Base-by-base conservation (phyloP, 2,113 vertebrate genomes). In the Eulacestoma nigropectus region DNA sequence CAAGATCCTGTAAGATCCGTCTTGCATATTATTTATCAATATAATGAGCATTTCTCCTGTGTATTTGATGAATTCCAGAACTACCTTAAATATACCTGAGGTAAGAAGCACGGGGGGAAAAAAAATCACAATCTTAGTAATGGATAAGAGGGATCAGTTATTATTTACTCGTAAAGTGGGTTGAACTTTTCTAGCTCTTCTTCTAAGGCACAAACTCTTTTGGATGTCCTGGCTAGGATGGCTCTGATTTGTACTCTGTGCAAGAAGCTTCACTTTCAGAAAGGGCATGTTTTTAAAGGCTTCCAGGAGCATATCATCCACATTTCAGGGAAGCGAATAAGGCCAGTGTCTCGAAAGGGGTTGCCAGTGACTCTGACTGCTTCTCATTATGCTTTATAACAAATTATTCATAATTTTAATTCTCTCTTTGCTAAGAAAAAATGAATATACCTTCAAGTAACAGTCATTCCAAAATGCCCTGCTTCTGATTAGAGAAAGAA, bases 81-180 rank as follows among this genome's bases (percentile, higher is more conserved):
- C 33, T 39, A 78, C 23, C 13, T 60, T 35, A 87, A 75, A 67
- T 53, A 88, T 29, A 49, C 11, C 16, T 9, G 8, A 52, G 3
- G 13, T 49, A 64, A 78, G 22, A 50, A 52, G 7, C 10, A 8
- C 11, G 8, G 25, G 10, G 4, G 1, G 2, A 2, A 9, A 11
- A 22, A 32, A 35, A 16, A 55, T 16, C 39, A 44, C 10, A 4
- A 14, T 84, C 37, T 73, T 72, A 74, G 25, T 33, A 64, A 70
- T 4, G 13, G 21, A 7, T 50, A 81, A 65, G 19, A 37, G 9
- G 11, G 7, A 82, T 77, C 8, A 42, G 18, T 64, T 75, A 63
- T 41, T 78, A 37, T 68, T 84, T 78, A 49, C 7, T 62, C n/a
- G 49, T 57, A 15, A 64, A 64, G 7, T 41, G 12, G 4, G 50